Base-by-base conservation (phyloP, 2,888 invertebrate genomes). In the Ornithoptera alexandrae region DNA sequence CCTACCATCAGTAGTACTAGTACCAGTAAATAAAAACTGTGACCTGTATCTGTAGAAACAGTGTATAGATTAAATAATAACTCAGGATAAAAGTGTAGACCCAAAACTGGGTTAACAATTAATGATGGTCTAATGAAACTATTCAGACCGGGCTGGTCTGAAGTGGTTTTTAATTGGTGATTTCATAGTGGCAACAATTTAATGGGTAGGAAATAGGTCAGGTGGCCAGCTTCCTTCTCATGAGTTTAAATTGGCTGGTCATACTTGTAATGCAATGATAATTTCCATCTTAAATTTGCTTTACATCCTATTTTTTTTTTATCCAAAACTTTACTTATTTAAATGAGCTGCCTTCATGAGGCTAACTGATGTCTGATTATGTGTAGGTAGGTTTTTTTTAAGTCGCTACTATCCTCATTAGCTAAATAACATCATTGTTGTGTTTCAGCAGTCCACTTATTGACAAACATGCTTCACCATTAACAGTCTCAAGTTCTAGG, bases 131-230 rank as follows among this genome's bases (percentile, higher is more conserved):
- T 62, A 62, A 50, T 66, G 42, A 62, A 70, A 50, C 60, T n/a
- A 64, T 64, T 63, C 53, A 60, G 67, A 18, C 50, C 50, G 46
- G 22, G 53, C 64, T 70, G 80, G 74, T 80, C 81, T 77, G 83
- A 87, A 89, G 86, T 86, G 81, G 82, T 81, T 87, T 89, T 88
- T 89, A 88, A 89, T 88, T 88, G 86, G 84, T 83, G 80, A 84
- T 81, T 81, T 84, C 82, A 80, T 80, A 77, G 84, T 84, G 80
- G 83, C 83, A 77, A 81, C 83, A 82, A 84, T 84, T 84, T 81
- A 79, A 79, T 78, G 76, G 75, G 84, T 58, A 57, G 46, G 42
- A 86, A 84, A 78, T 83, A 82, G 84, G 82, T 81, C 82, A 80
- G 75, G 74, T 78, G 79, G 15, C 12, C 76, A 75, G 77, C 69